These are phyloP conservation scores for Amphiura filiformis DNA, from an alignment of 35 echinoderm and acorn worm genomes.

Conservation along the genomic window DNA sequence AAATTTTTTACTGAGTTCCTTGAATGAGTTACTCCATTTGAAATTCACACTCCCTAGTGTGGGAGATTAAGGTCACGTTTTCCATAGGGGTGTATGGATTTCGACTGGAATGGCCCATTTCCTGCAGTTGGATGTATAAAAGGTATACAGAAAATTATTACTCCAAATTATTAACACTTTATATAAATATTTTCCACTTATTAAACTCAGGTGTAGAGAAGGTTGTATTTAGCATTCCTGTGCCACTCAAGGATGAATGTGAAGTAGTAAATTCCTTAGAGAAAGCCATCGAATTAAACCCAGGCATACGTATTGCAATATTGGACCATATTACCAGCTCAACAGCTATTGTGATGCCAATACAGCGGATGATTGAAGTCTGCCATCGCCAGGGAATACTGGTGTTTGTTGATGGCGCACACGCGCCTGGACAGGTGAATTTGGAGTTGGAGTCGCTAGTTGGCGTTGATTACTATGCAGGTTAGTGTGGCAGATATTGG, in stretches of 20 bases:
- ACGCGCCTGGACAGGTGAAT: slow-evolving; percentile 68
- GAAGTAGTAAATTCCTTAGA: slow-evolving; percentile 51
- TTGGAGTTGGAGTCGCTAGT: background rate
- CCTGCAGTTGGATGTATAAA: too few relatives aligned
- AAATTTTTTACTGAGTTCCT: too few relatives aligned
- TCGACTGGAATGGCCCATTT: too few relatives aligned
- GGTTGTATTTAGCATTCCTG: slow-evolving; percentile 50
- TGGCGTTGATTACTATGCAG: background rate
- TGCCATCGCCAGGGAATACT: slow-evolving; percentile 64
- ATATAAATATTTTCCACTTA: background rate
- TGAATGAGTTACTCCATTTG: too few relatives aligned
- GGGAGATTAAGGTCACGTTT: too few relatives aligned
- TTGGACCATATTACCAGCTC: slow-evolving; percentile 74
- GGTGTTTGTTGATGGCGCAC: slow-evolving; percentile 80
- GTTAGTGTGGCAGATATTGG: background rate
- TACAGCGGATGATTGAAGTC: slow-evolving; percentile 54
- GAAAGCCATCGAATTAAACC: slow-evolving; percentile 35
- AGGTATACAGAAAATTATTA: too few relatives aligned
- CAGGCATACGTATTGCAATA: slow-evolving; percentile 55
- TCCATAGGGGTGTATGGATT: too few relatives aligned
- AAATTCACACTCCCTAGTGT: too few relatives aligned
- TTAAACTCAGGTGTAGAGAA: slow-evolving; percentile 41
- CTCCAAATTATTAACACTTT: too few relatives aligned
- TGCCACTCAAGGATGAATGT: slow-evolving; percentile 45
- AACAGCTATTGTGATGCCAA: slow-evolving; percentile 67